phyloP scores from a whole-genome alignment of 2,888 invertebrate genomes.

The Proisotoma minuta region DNA sequence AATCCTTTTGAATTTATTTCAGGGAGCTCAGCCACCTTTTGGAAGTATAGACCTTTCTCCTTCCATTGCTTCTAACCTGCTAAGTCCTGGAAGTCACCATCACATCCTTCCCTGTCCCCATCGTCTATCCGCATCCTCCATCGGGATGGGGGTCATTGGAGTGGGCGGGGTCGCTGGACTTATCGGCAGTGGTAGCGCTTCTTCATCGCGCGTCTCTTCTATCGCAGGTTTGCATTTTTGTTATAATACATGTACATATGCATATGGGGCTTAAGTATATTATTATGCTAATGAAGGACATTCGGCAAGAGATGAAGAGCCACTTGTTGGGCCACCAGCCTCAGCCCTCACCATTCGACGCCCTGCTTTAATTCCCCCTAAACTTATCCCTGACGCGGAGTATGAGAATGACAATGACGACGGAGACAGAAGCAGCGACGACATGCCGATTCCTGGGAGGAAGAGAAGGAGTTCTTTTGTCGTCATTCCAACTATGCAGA shows the following conservation, averaged over 20 bases:
- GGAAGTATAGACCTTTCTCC: constrained; percentile 43
- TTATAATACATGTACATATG: too few relatives aligned
- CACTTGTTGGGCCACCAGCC: constrained; percentile 49
- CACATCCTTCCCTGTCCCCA: constrained; percentile 18
- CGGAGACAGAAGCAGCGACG: constrained; percentile 42
- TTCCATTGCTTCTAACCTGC: constrained; percentile 41
- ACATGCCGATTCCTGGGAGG: constrained; percentile 39
- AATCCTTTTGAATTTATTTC: too few relatives aligned
- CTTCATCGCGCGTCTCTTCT: neutral
- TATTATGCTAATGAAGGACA: constrained; percentile 15
- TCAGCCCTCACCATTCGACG: constrained; percentile 51
- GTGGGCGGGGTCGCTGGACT: neutral
- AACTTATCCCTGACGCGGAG: constrained; percentile 49
- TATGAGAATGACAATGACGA: constrained; percentile 44
- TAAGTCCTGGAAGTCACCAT: constrained; percentile 37
- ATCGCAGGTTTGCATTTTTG: too few relatives aligned
- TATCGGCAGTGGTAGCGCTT: neutral
- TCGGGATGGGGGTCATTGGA: neutral
- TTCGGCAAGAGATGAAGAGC: constrained; percentile 47
- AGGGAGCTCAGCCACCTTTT: constrained; percentile 41
- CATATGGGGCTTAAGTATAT: constrained; percentile 20
- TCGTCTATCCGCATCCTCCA: neutral
- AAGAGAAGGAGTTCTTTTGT: constrained; percentile 52
- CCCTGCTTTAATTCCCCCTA: constrained; percentile 53
- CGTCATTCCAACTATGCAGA: constrained; percentile 54